Percentiles rank a stretch among this genome's conserved stretches.
Conservation (phyloP, 2,113 vertebrate genomes). For the Astur gentilis region DNA sequence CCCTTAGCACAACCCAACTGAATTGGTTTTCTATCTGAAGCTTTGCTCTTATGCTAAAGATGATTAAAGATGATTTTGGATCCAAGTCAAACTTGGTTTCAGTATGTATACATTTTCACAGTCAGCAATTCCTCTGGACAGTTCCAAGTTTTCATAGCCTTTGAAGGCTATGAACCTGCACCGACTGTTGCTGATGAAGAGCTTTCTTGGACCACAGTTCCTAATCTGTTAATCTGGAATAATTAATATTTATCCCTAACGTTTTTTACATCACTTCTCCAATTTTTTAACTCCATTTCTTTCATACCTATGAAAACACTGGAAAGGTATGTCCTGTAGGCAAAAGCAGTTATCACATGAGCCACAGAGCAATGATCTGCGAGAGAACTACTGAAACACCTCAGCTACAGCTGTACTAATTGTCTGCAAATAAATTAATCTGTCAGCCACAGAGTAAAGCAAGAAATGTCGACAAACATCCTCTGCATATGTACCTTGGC, state of each 20-base stretch:
- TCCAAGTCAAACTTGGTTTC: neutral
- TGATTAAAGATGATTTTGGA: neutral
- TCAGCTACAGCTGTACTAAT: rapidly evolving
- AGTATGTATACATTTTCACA: rapidly evolving
- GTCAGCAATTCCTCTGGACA: neutral
- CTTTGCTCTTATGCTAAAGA: neutral
- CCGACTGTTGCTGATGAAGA: neutral
- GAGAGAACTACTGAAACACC: neutral
- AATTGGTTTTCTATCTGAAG: neutral
- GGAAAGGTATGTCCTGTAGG: neutral
- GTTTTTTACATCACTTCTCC: neutral
- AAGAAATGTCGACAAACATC: rapidly evolving
- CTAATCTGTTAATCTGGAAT: neutral
- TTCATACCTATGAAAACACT: neutral
- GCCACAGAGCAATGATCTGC: rapidly evolving
- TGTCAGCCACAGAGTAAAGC: neutral
- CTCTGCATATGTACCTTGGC: slow-evolving; percentile 77
- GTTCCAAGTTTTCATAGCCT: neutral
- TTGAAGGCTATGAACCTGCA: neutral
- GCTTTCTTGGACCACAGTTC: neutral
- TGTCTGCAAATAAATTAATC: neutral
- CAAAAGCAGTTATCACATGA: rapidly evolving
- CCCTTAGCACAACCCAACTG: neutral
- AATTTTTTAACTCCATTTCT: neutral
- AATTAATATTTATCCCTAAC: neutral